Base-by-base conservation (phyloP, 2,797 vertebrate genomes). In the Anguilla pacifica region DNA sequence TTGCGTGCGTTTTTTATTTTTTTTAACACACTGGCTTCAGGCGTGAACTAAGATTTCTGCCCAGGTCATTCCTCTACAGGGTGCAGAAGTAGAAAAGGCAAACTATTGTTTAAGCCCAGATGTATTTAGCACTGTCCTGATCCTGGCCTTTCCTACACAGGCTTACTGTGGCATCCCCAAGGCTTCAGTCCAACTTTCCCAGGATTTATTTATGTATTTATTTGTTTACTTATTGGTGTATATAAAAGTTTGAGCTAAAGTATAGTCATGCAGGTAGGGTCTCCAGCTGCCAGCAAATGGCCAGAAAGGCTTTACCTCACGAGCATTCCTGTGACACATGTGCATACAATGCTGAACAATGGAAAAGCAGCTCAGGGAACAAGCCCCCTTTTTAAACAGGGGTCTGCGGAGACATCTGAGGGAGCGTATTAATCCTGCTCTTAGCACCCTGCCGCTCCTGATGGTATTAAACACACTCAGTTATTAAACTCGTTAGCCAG, bases 391-490 rank as follows among this genome's bases (percentile, higher is more conserved):
- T 87, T 6, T 6, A 35, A 55, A 55, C 35, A 35, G 22, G 67
- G 57, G 46, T 74, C n/a, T 89, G 51, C 19, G 17, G 35, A 74
- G 31, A 72, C 22, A 19, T 70, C n/a, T 72, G 35, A 39, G 35
- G 39, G 57, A 31, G 77, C 6, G 43, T 86, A 87, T 70, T 91
- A 91, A 91, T 92, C 90, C 90, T 70, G 31, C 53, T 35, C 83
- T 22, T n/a, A 67, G 86, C 88, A 86, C 35, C 35, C 46, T 90
- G 87, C 70, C 77, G 9, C 55, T 35, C 1, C 35, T 35, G 35
- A 35, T 35, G 70, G 86, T 85, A 86, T 90, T 89, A 85, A 89
- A 77, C 67, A 86, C 81, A 77, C 87, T 87, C 53, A 77, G 85
- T 53, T 67, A 81, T n/a, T 64, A 84, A 46, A 43, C 83, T 88